phyloP scores from a whole-genome alignment of 1,140 invertebrate genomes.

The Wiebesia pumilae region DNA sequence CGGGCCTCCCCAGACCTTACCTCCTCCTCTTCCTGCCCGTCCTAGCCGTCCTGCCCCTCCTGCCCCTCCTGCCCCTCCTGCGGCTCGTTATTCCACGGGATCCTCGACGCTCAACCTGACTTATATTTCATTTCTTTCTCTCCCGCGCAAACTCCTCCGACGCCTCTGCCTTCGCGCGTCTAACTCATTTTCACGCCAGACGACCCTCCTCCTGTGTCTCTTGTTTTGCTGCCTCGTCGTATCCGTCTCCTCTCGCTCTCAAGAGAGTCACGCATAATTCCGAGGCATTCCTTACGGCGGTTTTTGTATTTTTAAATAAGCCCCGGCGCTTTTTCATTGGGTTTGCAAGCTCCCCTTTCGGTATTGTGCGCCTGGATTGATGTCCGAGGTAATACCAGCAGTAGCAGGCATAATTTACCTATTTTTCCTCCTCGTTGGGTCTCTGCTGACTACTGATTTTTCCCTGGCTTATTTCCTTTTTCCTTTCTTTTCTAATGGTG shows the following conservation, averaged over 20 bases:
- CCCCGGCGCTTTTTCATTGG: neutral
- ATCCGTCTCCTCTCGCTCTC: neutral
- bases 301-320: neutral
- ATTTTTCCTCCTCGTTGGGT: neutral
- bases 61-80: neutral
- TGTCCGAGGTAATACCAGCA: neutral
- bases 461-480: neutral
- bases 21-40: slow-evolving; percentile 21
- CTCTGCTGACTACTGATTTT: neutral
- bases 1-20: neutral
- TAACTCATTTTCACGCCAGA: slow-evolving; percentile 36
- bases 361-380: neutral
- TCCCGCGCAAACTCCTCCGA: neutral
- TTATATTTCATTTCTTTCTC: slow-evolving; percentile 1
- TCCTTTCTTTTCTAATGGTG: neutral
- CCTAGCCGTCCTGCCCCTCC: slow-evolving; percentile 21
- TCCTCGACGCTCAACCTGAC: neutral
- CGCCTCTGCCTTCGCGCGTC: neutral
- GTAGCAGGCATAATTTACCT: neutral
- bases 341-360: neutral
- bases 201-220: neutral
- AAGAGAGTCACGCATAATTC: neutral
- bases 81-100: neutral
- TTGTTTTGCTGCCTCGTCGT: neutral
- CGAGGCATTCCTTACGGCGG: no score